Evolutionary conservation across 1,140 invertebrate genomes (phyloP), one percentile per base, ranked within the genome.

Genomic region (Melipona quadrifasciata): DNA sequence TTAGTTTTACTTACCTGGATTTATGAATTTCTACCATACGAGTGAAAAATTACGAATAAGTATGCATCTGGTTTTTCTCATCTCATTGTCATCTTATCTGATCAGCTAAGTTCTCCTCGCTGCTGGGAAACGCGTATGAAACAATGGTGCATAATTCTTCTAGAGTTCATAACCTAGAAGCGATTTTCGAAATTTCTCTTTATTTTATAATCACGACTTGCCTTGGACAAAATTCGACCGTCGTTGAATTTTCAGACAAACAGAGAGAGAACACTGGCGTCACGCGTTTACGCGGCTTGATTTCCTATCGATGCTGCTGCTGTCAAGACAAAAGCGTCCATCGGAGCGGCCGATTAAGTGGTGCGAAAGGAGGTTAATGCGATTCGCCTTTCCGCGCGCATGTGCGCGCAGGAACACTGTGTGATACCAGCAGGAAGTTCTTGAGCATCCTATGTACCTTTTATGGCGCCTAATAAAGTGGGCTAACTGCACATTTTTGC

Each of bases 391-490:
- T 80, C 57, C 82, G 81, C 78, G 61, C 12, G 19, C 19, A 51
- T 70, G 31, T 58, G 67, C 65, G 27, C 53, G 74, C 77, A 84
- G 86, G 81, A 88, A 85, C 82, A 82, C 87, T 88, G 90, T 89
- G 87, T 74, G 81, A 82, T 67, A 53, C 70, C 65, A 74, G 71
- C 31, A 75, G 77, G 61, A 84, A 88, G 87, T 85, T 88, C 57
- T 84, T 80, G 74, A 81, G 83, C 86, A 85, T 81, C 84, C 74
- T 81, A 79, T 72, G 47, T 87, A 81, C 77, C 55, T 89, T 89
- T 87, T 87, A 89, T 73, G 76, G 73, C 84, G 82, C 73, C 87
- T 87, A 90, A 90, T 90, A 87, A 89, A 90, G 84, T 89, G 70
- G 53, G 67, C 71, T 84, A 90, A 89, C 81, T 89, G 67, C 67